Evolutionary conservation across 2,797 vertebrate genomes (phyloP), one percentile per base, ranked within the genome.

Genomic region (Parauchenoglanis ngamensis): DNA sequence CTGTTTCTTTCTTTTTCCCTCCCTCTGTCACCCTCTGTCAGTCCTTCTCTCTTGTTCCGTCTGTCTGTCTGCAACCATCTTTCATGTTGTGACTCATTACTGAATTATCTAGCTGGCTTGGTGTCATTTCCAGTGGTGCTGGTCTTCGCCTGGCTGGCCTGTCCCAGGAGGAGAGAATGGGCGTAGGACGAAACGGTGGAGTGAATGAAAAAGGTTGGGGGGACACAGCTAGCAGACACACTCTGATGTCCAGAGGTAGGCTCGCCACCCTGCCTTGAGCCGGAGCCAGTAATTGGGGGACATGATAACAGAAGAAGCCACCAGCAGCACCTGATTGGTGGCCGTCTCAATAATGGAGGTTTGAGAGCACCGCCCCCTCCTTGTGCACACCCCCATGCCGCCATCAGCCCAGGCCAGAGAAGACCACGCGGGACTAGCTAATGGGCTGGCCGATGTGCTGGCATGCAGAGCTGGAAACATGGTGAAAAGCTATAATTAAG

Each of bases 21-120:
- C 76, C 84, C 86, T 80, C 78, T 44, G 59, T 81, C 78, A 73
- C 23, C 3, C 82, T 83, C 79, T 83, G 78, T 90, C 89, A 82
- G 90, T 90, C 92, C 93, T 89, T 94, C 90, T 79, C 85, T 90
- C 91, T 88, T 67, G 80, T 92, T 91, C 63, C 25, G 10, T 85
- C 87, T 87, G 83, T 85, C 86, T 83, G 59, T 78, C 63, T 84
- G 59, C 49, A 77, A 88, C 68, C 77, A 81, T 89, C 94, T 95
- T 96, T 96, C 93, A 94, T 94, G 93, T 94, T 90, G 93, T 89
- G 91, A 94, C 93, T 96, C 95, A 95, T 96, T 95, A 95, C 92
- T 92, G 92, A 90, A 70, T 91, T 87, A 92, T 93, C 93, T 91
- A 93, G 88, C 92, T 92, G 93, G 91, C 90, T 85, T 93, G 92